phyloP scores from a whole-genome alignment of 2,113 vertebrate species.

The Mionectes macconnelli region DNA sequence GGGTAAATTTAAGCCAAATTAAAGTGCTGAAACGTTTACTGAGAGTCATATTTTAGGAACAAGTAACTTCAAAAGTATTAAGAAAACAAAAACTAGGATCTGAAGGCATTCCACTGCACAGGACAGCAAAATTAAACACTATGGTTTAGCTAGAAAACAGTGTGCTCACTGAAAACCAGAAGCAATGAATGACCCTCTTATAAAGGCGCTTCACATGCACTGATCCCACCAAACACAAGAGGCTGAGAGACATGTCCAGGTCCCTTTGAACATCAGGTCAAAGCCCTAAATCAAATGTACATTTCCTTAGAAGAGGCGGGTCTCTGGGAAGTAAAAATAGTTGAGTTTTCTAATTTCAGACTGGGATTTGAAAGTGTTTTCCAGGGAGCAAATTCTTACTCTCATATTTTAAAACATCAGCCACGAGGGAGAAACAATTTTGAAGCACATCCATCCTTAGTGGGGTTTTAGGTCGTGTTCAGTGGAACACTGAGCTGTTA shows the following conservation, averaged over 20 bases:
- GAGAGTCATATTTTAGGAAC: conserved; percentile 45
- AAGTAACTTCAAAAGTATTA: conserved; percentile 43
- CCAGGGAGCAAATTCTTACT: background rate
- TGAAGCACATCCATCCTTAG: background rate
- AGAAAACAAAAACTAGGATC: conserved; percentile 37
- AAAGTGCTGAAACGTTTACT: conserved; percentile 40
- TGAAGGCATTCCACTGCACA: background rate
- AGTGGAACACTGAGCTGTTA: background rate
- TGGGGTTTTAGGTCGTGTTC: background rate
- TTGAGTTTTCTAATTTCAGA: background rate
- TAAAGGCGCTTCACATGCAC: background rate
- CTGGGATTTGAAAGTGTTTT: background rate
- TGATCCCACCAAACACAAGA: background rate
- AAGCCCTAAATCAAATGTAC: background rate
- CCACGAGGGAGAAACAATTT: background rate
- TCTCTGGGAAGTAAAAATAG: conserved; percentile 9
- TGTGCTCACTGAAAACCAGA: background rate
- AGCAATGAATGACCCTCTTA: conserved; percentile 9
- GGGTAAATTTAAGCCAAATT: conserved; percentile 44
- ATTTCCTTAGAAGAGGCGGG: background rate
- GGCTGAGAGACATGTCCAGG: background rate
- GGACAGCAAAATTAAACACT: conserved; percentile 27
- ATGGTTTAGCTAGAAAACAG: conserved; percentile 15
- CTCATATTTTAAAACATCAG: background rate
- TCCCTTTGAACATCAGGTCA: background rate